Evolutionary conservation across 2,113 vertebrate species (phyloP).

Genomic region (Nipponia nippon): DNA sequence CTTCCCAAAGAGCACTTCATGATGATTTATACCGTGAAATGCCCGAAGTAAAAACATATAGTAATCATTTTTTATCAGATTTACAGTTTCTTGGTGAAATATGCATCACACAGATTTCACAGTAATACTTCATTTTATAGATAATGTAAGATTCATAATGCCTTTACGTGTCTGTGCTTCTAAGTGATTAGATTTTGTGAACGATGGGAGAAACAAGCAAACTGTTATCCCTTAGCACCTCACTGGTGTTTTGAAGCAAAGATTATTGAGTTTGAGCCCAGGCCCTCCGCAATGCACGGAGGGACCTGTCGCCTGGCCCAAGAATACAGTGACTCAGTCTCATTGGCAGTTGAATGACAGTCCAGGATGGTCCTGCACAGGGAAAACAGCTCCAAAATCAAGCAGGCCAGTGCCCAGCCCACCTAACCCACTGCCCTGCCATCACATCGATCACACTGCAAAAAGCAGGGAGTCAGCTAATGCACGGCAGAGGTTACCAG

Average conservation of each 20-base stretch:
- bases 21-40: not conserved
- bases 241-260: not conserved
- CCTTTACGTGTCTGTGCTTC: not conserved
- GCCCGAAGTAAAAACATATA: not conserved
- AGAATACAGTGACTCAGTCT: not conserved
- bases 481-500: rapidly evolving
- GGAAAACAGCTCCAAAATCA: not conserved
- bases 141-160: not conserved
- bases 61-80: not conserved
- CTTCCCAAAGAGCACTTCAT: not conserved
- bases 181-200: not conserved
- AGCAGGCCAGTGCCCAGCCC: not conserved
- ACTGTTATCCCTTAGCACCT: not conserved
- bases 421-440: rapidly evolving
- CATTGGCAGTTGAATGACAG: not conserved
- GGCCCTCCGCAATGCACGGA: not conserved
- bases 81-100: not conserved
- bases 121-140: not conserved
- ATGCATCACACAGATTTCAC: not conserved
- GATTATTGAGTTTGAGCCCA: not conserved
- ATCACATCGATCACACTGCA: not conserved
- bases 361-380: not conserved
- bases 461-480: not conserved
- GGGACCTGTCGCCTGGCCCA: rapidly evolving
- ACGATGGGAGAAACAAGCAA: not conserved